Evolutionary conservation across 2,888 invertebrate species (phyloP).

Genomic region (Rhabditophanes sp.): DNA sequence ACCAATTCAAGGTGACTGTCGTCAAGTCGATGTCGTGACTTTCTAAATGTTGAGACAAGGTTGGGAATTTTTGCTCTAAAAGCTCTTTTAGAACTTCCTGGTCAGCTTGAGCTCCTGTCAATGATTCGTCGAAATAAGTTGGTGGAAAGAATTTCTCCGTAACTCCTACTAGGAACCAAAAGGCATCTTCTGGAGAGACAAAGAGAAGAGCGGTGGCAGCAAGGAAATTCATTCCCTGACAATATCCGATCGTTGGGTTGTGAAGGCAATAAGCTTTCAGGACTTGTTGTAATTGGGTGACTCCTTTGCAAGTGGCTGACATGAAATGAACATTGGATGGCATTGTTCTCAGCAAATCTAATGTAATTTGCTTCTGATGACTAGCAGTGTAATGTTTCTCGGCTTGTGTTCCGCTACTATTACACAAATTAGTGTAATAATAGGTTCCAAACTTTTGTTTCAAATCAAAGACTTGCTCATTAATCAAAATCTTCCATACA

Average conservation of each 20-base stretch:
- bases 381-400: slow-evolving; percentile 48
- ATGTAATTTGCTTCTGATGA: slow-evolving; percentile 50
- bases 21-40: slow-evolving; percentile 49
- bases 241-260: slow-evolving; percentile 49
- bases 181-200: slow-evolving; percentile 50
- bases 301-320: slow-evolving; percentile 48
- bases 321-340: slow-evolving; percentile 50
- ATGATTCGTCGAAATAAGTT: slow-evolving; percentile 49
- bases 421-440: slow-evolving; percentile 48
- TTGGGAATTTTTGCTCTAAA: slow-evolving; percentile 47
- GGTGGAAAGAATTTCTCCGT: slow-evolving; percentile 49
- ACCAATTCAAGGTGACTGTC: slow-evolving; percentile 51
- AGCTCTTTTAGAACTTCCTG: slow-evolving; percentile 49
- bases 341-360: slow-evolving; percentile 51
- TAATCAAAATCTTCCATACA: slow-evolving; percentile 48
- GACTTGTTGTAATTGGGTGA: slow-evolving; percentile 49
- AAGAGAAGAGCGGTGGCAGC: slow-evolving; percentile 49
- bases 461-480: slow-evolving; percentile 44
- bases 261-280: slow-evolving; percentile 50
- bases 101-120: slow-evolving; percentile 50
- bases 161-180: slow-evolving; percentile 51
- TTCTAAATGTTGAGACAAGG: slow-evolving; percentile 47
- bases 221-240: slow-evolving; percentile 52
- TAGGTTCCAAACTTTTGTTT: slow-evolving; percentile 47
- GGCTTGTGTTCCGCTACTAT: slow-evolving; percentile 41